These are phyloP conservation scores for Nudaria mundana DNA, from an alignment of 2,888 invertebrate genomes.

Conservation along the genomic window DNA sequence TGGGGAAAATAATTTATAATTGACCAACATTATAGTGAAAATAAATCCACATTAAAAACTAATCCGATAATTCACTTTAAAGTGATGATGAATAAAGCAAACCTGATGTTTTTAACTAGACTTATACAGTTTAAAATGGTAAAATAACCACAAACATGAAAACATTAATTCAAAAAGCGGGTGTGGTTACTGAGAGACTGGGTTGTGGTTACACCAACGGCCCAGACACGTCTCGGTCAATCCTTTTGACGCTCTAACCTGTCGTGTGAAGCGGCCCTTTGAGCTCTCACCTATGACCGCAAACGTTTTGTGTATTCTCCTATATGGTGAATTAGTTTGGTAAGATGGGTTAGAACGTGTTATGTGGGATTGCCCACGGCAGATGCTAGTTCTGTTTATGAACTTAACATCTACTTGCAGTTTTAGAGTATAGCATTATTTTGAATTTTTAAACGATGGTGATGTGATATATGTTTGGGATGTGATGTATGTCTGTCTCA, in stretches of 20 bases:
- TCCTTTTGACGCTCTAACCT: slow-evolving; percentile 63
- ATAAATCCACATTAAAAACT: slow-evolving; percentile 8
- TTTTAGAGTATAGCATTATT: too few relatives aligned
- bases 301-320: slow-evolving; percentile 66
- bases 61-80: slow-evolving; percentile 18
- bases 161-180: slow-evolving; percentile 45
- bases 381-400: neutral
- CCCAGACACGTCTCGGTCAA: slow-evolving; percentile 63
- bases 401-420: neutral
- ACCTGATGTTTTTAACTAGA: slow-evolving; percentile 23
- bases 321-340: slow-evolving; percentile 47
- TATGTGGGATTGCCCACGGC: slow-evolving; percentile 1
- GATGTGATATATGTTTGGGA: too few relatives aligned
- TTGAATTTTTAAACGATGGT: too few relatives aligned
- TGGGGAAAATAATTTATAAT: too few relatives aligned
- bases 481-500: too few relatives aligned
- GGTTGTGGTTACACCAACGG: slow-evolving; percentile 57
- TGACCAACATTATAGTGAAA: neutral
- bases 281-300: slow-evolving; percentile 74
- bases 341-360: slow-evolving; percentile 19
- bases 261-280: slow-evolving; percentile 69
- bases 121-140: slow-evolving; percentile 24
- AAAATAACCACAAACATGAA: slow-evolving; percentile 43
- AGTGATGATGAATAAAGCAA: slow-evolving; percentile 15
- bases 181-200: slow-evolving; percentile 50